Evolutionary conservation across 1,140 invertebrate species (phyloP).

Genomic region (Polypedilum pembai): DNA sequence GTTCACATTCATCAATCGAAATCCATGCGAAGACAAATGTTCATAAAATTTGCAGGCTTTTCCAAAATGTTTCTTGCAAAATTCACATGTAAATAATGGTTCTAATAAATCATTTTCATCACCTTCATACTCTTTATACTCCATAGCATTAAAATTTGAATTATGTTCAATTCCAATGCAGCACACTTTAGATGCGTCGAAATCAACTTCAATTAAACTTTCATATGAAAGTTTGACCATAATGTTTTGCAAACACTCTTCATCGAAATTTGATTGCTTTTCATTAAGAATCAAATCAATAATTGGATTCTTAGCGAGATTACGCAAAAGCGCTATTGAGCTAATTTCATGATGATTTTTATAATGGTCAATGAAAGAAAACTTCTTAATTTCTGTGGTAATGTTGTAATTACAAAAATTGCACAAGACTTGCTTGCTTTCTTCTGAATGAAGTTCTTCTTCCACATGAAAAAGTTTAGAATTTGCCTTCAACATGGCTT

Average conservation of each 20-base stretch:
- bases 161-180: not conserved
- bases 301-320: constrained; percentile 1
- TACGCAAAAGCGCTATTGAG: not conserved
- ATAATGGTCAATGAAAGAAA: constrained; percentile 19
- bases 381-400: not conserved
- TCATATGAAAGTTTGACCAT: not conserved
- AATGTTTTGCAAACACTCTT: constrained; percentile 1
- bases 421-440: not conserved
- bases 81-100: not conserved
- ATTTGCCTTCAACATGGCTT: not conserved
- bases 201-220: not conserved
- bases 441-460: not conserved
- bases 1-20: not conserved
- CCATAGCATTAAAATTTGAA: not conserved
- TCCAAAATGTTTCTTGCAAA: not conserved
- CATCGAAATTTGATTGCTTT: not conserved
- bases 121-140: not conserved
- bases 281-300: not conserved
- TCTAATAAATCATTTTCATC: not conserved
- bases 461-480: not conserved
- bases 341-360: not conserved
- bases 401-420: constrained; percentile 15
- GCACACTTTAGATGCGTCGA: not conserved
- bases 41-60: not conserved
- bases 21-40: constrained; percentile 4